Base-by-base conservation (phyloP, 2,797 vertebrate genomes). In the Channa striata region DNA sequence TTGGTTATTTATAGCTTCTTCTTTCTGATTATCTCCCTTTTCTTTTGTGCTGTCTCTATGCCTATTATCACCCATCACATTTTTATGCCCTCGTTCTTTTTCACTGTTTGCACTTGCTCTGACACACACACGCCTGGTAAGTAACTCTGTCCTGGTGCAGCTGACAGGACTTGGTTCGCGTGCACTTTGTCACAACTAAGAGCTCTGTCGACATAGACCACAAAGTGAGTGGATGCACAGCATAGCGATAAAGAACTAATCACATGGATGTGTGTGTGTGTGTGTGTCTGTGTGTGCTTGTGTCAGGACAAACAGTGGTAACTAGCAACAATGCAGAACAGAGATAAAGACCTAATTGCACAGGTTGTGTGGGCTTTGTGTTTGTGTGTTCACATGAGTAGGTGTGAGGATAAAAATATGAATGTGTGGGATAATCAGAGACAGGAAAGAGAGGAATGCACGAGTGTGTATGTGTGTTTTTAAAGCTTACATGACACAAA, bases 371-470 rank as follows among this genome's bases (percentile, higher is more conserved):
- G 54, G 63, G 68, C 77, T 67, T 46, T 68, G 61, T 80, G 65
- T 79, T 43, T 86, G 61, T 77, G 71, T 77, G 72, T 84, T 73
- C 58, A 74, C 77, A 74, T 80, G 70, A 89, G 84, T 76, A 81
- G 78, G 84, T 90, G 88, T 87, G 65, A 84, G 74, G 86, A 85
- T 80, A 87, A 80, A 89, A 85, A 82, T 84, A 84, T 53, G 61
- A 79, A 72, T 78, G 82, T 78, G 68, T 58, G 49, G 71, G 70
- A 85, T 76, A 79, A 86, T 80, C 59, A 72, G 47, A 80, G 57
- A 67, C 48, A 67, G 25, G 42, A 64, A 42, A 74, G 68, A 75
- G 66, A 66, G 59, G 40, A 68, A 13, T 43, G 17, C 14, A 10
- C 58, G 49, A 66, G 74, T 74, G 59, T 19, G 59, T 67, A 48